Percentiles rank a stretch among this genome's conserved stretches.
Evolutionary conservation across 2,888 invertebrate species (phyloP).

Genomic region (Seladonia tumulorum): DNA sequence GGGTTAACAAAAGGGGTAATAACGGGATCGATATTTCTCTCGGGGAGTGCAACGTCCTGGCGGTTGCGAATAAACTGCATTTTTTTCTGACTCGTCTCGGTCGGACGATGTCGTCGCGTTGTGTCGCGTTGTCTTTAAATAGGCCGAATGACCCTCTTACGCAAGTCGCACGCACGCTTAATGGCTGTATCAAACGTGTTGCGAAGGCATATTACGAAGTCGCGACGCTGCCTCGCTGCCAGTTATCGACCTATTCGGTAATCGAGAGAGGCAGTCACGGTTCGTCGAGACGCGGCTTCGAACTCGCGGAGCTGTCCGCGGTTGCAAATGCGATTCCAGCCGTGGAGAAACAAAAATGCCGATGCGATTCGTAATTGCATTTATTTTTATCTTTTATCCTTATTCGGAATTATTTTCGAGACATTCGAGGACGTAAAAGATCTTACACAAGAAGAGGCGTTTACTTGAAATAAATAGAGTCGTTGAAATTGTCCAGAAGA

Average conservation of each 20-base stretch:
- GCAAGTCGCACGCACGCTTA: conserved; percentile 30
- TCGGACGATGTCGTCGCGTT: conserved; percentile 6
- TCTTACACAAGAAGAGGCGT: too few species aligned
- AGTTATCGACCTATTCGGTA: conserved; percentile 33
- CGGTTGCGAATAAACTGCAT: not conserved
- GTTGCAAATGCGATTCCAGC: too few species aligned
- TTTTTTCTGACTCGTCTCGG: conserved; percentile 12
- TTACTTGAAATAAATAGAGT: not conserved
- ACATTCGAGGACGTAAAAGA: too few species aligned
- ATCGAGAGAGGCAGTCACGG: not conserved
- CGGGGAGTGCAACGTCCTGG: conserved; percentile 35
- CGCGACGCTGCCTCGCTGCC: conserved; percentile 1
- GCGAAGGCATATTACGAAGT: conserved; percentile 14
- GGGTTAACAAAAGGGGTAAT: not conserved
- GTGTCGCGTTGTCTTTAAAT: conserved; percentile 43
- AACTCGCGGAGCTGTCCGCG: not conserved
- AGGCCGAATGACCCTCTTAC: conserved; percentile 36
- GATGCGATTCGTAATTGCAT: too few species aligned
- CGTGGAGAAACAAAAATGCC: too few species aligned
- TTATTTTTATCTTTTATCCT: too few species aligned
- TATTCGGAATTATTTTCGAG: too few species aligned
- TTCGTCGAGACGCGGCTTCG: not conserved
- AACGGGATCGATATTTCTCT: conserved; percentile 27
- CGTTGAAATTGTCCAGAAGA: not conserved
- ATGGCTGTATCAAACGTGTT: conserved; percentile 34